Evolutionary conservation across 2,113 vertebrate genomes (phyloP).

Genomic region (Lontra canadensis): DNA sequence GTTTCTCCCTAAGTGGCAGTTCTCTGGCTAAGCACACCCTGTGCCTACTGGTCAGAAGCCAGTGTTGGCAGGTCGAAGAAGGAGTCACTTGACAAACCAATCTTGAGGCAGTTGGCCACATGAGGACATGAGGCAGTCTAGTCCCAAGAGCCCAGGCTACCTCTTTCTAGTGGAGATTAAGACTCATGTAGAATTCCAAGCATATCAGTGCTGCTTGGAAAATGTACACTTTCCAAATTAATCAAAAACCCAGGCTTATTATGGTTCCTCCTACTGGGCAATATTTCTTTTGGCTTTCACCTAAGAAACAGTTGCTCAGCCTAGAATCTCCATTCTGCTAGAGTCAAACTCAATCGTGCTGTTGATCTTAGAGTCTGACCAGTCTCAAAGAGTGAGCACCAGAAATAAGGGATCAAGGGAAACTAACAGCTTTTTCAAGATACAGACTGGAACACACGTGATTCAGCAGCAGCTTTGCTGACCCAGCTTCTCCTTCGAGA

Average conservation of each 20-base stretch:
- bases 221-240: constrained; percentile 31
- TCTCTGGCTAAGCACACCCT: neutral
- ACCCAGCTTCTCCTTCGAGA: constrained; percentile 53
- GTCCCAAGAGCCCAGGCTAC: neutral
- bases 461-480: constrained; percentile 48
- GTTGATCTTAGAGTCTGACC: constrained; percentile 57
- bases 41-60: constrained; percentile 16
- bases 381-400: constrained; percentile 45
- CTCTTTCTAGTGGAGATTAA: neutral
- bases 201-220: constrained; percentile 36
- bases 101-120: neutral
- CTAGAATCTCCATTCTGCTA: constrained; percentile 40
- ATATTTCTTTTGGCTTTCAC: constrained; percentile 61
- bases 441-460: neutral
- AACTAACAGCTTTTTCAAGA: constrained; percentile 27
- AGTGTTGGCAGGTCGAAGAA: neutral
- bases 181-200: constrained; percentile 5
- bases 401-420: constrained; percentile 52
- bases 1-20: neutral
- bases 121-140: neutral
- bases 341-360: constrained; percentile 69
- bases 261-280: constrained; percentile 14
- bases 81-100: neutral
- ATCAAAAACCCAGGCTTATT: constrained; percentile 53
- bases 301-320: constrained; percentile 48